phyloP scores from a whole-genome alignment of 2,888 invertebrate genomes.

The Esperia sulphurella region DNA sequence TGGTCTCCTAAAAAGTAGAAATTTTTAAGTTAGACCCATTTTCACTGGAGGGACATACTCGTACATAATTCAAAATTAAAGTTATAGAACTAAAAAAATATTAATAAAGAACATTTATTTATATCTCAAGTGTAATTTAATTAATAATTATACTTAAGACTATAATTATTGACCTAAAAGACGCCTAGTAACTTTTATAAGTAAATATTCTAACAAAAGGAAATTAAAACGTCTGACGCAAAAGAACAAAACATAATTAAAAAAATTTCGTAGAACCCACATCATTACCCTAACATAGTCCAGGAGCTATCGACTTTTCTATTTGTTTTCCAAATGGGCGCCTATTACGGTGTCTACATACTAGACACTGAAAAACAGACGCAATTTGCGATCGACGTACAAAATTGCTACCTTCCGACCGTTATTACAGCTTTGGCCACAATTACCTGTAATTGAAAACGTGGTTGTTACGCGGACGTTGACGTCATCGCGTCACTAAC shows the following conservation, averaged over 20 bases:
- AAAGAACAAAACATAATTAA: not conserved
- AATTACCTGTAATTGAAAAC: constrained; percentile 76
- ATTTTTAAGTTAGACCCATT: too few species aligned
- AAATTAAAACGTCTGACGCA: too few species aligned
- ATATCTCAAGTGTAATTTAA: too few species aligned
- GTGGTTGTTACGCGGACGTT: constrained; percentile 57
- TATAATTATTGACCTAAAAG: too few species aligned
- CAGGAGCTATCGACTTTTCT: constrained; percentile 1
- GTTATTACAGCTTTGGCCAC: constrained; percentile 64
- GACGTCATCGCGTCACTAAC: constrained; percentile 34
- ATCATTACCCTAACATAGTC: not conserved
- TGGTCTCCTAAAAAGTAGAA: too few species aligned
- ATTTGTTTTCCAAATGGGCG: constrained; percentile 10
- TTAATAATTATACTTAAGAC: too few species aligned
- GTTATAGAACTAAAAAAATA: too few species aligned
- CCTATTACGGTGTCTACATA: constrained; percentile 6
- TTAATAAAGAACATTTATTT: too few species aligned
- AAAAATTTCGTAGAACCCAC: not conserved
- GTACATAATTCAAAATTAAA: too few species aligned
- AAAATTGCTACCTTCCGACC: constrained; percentile 54
- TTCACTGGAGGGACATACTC: too few species aligned
- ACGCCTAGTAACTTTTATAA: too few species aligned
- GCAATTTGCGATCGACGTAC: constrained; percentile 57
- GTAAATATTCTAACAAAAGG: too few species aligned
- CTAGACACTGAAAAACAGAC: constrained; percentile 48